Conservation (phyloP, 2,888 invertebrate genomes). For the Agelastica alni region DNA sequence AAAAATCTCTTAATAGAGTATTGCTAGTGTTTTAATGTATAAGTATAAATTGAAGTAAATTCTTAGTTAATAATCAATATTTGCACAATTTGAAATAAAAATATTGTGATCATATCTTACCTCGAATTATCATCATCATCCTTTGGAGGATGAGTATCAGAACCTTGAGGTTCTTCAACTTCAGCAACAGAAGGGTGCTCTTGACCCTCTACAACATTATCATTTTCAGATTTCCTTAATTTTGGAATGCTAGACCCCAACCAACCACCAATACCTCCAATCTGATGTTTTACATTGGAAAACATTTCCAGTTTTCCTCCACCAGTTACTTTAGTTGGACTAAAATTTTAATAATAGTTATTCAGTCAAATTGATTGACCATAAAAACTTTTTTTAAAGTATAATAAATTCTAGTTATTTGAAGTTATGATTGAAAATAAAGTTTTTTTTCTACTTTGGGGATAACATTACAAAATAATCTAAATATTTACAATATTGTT, state of each 20-base stretch:
- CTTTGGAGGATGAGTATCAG: conserved; percentile 53
- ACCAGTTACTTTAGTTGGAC: conserved; percentile 67
- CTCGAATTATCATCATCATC: conserved; percentile 90
- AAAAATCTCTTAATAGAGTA: no score
- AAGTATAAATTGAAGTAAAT: neutral
- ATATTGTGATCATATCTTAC: conserved; percentile 57
- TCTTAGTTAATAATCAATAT: conserved; percentile 1
- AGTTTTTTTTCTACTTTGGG: no score
- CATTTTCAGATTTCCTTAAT: conserved; percentile 68
- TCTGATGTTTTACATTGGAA: conserved; percentile 83
- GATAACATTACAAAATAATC: no score
- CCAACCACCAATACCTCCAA: conserved; percentile 83
- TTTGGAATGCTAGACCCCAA: conserved; percentile 75
- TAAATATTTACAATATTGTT: no score
- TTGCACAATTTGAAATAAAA: conserved; percentile 2
- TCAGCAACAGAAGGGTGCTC: conserved; percentile 48
- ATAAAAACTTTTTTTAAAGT: no score
- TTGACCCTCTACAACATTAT: conserved; percentile 49
- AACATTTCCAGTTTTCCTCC: conserved; percentile 76
- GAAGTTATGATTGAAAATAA: no score
- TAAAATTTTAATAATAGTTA: conserved; percentile 47
- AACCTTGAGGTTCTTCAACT: conserved; percentile 56
- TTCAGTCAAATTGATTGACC: no score
- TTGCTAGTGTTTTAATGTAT: no score
- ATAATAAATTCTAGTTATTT: no score